Evolutionary conservation across 2,113 vertebrate species (phyloP).

Genomic region (Gymnocephalus cernua): DNA sequence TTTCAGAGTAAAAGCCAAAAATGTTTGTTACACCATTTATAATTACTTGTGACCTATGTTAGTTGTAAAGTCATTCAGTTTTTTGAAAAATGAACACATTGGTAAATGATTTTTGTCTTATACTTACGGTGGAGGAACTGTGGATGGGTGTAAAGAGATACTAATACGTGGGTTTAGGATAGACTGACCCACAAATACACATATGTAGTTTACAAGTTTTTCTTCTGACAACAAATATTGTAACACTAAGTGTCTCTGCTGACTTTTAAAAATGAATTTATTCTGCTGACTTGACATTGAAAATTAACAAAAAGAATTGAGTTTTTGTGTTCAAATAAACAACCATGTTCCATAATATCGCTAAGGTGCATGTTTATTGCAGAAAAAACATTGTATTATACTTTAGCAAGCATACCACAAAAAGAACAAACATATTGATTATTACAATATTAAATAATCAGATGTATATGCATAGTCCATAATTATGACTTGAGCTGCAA

Average conservation of each 20-base stretch:
- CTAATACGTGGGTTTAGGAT: not conserved
- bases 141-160: not conserved
- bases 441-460: not conserved
- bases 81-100: not conserved
- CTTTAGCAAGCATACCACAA: constrained; percentile 10
- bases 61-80: constrained; percentile 1
- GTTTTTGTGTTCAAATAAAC: constrained; percentile 2
- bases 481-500: not conserved
- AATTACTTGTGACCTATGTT: constrained; percentile 1
- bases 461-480: not conserved
- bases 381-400: constrained; percentile 25
- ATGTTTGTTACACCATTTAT: constrained; percentile 3
- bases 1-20: constrained; percentile 10
- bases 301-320: constrained; percentile 23
- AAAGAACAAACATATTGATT: not conserved
- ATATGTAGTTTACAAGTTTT: constrained; percentile 1
- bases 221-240: not conserved
- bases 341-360: not conserved
- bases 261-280: not conserved
- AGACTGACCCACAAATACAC: not conserved
- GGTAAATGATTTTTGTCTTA: not conserved
- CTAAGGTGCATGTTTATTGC: constrained; percentile 45
- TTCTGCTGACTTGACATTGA: not conserved
- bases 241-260: not conserved
- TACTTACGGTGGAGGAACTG: not conserved